Evolutionary conservation across 2,888 invertebrate species (phyloP).

Genomic region (Folsomia manolachei): DNA sequence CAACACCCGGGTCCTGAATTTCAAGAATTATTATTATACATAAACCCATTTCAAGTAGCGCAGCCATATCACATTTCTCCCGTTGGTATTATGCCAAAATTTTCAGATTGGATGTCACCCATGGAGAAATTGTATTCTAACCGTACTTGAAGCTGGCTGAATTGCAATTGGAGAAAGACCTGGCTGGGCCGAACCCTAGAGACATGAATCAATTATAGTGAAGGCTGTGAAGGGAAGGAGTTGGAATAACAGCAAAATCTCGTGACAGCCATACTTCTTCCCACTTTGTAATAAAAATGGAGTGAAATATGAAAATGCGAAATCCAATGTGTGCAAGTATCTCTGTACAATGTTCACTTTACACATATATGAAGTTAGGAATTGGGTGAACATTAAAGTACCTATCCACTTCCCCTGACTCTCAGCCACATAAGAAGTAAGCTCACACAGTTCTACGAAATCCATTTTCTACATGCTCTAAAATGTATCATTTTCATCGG

Average conservation of each 20-base stretch:
- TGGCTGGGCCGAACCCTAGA: not conserved
- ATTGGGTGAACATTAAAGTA: too few relatives aligned
- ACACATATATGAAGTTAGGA: too few relatives aligned
- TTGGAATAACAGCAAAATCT: slow-evolving; percentile 2
- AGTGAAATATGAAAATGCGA: slow-evolving; percentile 12
- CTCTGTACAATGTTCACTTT: too few relatives aligned
- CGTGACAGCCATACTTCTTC: not conserved
- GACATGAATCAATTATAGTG: slow-evolving; percentile 12
- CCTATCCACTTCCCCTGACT: too few relatives aligned
- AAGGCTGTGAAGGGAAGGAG: not conserved
- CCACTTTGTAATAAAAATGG: slow-evolving; percentile 6
- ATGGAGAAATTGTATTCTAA: slow-evolving; percentile 4
- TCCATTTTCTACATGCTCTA: too few relatives aligned
- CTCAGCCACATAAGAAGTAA: too few relatives aligned
- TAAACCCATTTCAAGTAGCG: not conserved
- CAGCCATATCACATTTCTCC: not conserved
- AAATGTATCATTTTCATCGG: too few relatives aligned
- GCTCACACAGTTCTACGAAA: too few relatives aligned
- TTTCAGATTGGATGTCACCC: not conserved
- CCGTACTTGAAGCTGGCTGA: not conserved
- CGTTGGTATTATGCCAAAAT: slow-evolving; percentile 11
- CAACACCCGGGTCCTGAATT: too few relatives aligned
- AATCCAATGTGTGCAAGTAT: not conserved
- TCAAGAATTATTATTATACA: not conserved
- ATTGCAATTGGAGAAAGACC: not conserved